phyloP scores from a whole-genome alignment of 2,888 invertebrate genomes.

The Ormyrus rosae region DNA sequence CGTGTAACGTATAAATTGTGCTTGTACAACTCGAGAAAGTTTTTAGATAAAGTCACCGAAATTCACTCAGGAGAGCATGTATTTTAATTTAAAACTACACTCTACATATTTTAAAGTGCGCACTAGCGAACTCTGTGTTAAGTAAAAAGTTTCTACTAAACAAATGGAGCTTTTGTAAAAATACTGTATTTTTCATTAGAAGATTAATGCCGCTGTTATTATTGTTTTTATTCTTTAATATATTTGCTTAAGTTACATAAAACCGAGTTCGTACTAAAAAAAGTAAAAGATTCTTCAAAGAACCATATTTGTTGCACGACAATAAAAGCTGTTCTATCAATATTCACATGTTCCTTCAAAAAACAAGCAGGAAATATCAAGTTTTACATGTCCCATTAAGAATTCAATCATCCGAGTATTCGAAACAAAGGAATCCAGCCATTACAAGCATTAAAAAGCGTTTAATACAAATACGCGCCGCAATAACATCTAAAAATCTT shows the following conservation, averaged over 20 bases:
- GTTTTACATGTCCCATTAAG: too few relatives aligned
- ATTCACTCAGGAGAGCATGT: slow-evolving; percentile 45
- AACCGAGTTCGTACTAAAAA: too few relatives aligned
- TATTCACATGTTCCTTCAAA: too few relatives aligned
- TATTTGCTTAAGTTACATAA: too few relatives aligned
- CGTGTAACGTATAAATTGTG: slow-evolving; percentile 37
- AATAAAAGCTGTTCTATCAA: too few relatives aligned
- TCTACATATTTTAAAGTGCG: slow-evolving; percentile 34
- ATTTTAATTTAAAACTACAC: slow-evolving; percentile 50
- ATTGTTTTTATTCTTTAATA: too few relatives aligned
- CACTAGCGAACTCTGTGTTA: slow-evolving; percentile 36
- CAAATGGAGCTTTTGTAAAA: slow-evolving; percentile 20
- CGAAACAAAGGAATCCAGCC: not conserved
- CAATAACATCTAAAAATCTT: slow-evolving; percentile 19
- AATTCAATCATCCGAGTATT: not conserved
- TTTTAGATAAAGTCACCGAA: slow-evolving; percentile 46
- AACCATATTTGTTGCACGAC: too few relatives aligned
- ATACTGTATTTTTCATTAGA: not conserved
- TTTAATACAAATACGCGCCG: slow-evolving; percentile 22
- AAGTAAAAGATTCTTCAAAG: too few relatives aligned
- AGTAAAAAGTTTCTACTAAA: slow-evolving; percentile 52
- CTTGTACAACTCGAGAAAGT: slow-evolving; percentile 25
- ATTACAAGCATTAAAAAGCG: slow-evolving; percentile 22
- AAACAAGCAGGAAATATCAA: too few relatives aligned
- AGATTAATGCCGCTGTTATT: too few relatives aligned